Conservation (phyloP, 2,797 vertebrate genomes). For the Myotis pilosus region DNA sequence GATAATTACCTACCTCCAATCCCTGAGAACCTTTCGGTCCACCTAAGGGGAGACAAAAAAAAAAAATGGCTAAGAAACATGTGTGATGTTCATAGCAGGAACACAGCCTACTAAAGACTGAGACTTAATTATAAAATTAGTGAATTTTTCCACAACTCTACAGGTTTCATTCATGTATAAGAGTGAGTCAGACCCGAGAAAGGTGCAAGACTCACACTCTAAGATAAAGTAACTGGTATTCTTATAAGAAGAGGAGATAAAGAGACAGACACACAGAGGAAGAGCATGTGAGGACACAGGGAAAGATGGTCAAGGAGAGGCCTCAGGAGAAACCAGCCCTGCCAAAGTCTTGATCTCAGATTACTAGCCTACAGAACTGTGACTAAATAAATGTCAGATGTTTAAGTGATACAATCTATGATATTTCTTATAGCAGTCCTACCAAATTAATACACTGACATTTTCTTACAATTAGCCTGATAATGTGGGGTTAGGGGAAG, state of each 20-base stretch:
- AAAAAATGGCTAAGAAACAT: neutral
- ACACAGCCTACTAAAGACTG: neutral
- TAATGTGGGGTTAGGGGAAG: neutral
- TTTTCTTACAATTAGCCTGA: neutral
- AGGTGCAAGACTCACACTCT: neutral
- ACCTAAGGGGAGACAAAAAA: neutral
- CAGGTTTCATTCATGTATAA: neutral
- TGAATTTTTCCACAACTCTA: neutral
- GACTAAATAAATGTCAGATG: too few species aligned
- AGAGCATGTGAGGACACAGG: rapidly evolving
- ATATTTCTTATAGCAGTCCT: too few species aligned
- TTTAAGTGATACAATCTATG: too few species aligned
- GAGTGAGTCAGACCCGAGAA: neutral
- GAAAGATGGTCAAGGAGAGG: neutral
- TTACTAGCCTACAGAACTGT: neutral
- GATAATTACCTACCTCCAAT: neutral
- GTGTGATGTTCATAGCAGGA: neutral
- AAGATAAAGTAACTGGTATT: neutral
- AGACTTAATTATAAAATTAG: neutral
- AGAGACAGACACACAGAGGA: neutral
- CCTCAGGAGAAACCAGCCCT: neutral
- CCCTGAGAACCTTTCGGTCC: too few species aligned
- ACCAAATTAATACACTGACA: neutral
- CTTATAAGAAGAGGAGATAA: neutral
- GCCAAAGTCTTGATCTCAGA: neutral